These are phyloP conservation scores for Drosophila greeni DNA, from an alignment of 2,888 invertebrate species.

Conservation along the genomic window DNA sequence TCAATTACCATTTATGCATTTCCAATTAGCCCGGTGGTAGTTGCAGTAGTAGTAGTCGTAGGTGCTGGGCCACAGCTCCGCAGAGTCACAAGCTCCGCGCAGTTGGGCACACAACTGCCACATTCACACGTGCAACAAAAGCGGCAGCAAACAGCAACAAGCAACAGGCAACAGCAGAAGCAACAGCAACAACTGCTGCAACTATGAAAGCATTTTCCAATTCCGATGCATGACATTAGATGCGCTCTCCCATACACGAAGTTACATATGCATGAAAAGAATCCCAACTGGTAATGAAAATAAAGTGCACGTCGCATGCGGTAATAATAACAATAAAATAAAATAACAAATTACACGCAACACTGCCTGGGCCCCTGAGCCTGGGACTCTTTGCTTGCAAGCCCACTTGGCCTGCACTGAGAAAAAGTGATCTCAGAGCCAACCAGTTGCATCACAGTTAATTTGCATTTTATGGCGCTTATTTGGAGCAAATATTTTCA, in stretches of 20 bases:
- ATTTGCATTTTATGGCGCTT: constrained; percentile 7
- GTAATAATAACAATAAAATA: constrained; percentile 77
- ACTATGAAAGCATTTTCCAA: constrained; percentile 42
- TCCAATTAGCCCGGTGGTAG: constrained; percentile 57
- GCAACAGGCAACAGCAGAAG: constrained; percentile 13
- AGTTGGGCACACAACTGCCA: constrained; percentile 43
- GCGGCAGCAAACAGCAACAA: constrained; percentile 13
- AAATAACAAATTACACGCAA: constrained; percentile 77
- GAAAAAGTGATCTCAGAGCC: background rate
- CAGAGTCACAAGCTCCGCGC: constrained; percentile 10
- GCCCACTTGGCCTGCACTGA: constrained; percentile 23
- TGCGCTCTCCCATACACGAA: constrained; percentile 54
- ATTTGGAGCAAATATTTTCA: constrained; percentile 7
- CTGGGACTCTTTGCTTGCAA: constrained; percentile 24
- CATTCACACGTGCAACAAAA: constrained; percentile 64
- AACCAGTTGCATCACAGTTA: background rate
- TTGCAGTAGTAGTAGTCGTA: constrained; percentile 17
- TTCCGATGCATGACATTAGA: constrained; percentile 62
- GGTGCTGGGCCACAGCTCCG: constrained; percentile 30
- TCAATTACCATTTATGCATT: constrained; percentile 66
- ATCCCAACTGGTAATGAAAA: constrained; percentile 74
- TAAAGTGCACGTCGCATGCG: constrained; percentile 74
- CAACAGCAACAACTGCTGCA: constrained; percentile 21
- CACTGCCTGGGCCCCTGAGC: constrained; percentile 63
- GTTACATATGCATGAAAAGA: constrained; percentile 67